These are phyloP conservation scores for Maniola jurtina DNA, from an alignment of 1,140 invertebrate species.

Conservation along the genomic window DNA sequence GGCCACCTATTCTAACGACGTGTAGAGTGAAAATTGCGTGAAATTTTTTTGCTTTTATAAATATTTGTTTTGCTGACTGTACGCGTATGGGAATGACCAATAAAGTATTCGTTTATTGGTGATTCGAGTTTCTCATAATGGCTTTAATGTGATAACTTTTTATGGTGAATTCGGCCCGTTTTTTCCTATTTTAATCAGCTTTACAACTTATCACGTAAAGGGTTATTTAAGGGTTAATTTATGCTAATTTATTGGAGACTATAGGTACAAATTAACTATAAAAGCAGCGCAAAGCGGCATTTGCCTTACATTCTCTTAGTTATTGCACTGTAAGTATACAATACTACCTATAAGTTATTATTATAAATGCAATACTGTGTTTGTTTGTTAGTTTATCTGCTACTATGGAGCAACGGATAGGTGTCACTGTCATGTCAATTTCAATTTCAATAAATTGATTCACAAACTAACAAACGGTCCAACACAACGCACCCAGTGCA, in stretches of 20 bases:
- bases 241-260: background rate
- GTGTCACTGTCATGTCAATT: too few relatives aligned
- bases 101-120: conserved; percentile 32
- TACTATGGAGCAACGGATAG: too few relatives aligned
- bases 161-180: conserved; percentile 27
- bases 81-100: conserved; percentile 25
- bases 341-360: too few relatives aligned
- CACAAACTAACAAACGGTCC: too few relatives aligned
- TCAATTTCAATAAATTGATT: too few relatives aligned
- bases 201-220: background rate
- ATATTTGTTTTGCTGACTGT: conserved; percentile 10
- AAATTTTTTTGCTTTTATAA: background rate
- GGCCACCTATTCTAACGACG: background rate
- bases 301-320: too few relatives aligned
- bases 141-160: conserved; percentile 33
- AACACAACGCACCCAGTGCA: too few relatives aligned
- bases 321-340: too few relatives aligned
- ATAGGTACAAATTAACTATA: background rate
- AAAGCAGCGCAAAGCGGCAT: too few relatives aligned
- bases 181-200: conserved; percentile 22
- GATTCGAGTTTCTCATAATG: conserved; percentile 33
- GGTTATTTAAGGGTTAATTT: background rate
- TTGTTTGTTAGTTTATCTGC: too few relatives aligned
- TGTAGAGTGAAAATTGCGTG: conserved; percentile 8
- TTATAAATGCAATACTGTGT: too few relatives aligned